These are phyloP conservation scores for Lamprologus callipterus DNA, from an alignment of 2,113 vertebrate genomes.

Conservation along the genomic window DNA sequence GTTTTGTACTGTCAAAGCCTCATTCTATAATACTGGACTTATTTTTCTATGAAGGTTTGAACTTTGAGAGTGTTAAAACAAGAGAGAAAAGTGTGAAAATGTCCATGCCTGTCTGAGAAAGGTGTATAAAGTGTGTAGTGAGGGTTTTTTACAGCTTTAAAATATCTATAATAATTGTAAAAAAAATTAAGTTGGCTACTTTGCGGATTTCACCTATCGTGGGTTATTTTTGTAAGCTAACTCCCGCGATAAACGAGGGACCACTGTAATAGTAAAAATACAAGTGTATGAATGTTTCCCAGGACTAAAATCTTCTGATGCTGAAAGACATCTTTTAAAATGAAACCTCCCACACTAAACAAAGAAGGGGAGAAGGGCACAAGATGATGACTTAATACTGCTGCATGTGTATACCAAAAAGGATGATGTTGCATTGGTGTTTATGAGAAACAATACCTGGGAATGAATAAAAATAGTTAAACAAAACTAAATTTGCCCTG, in stretches of 20 bases:
- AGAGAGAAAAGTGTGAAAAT: neutral
- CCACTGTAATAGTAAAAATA: neutral
- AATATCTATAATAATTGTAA: neutral
- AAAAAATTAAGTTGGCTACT: neutral
- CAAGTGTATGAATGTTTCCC: neutral
- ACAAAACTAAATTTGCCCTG: neutral
- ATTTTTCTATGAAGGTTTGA: neutral
- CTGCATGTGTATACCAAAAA: neutral
- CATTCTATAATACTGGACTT: neutral
- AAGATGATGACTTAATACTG: neutral
- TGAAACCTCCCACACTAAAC: neutral
- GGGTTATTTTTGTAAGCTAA: neutral
- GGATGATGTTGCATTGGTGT: neutral
- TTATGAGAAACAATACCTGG: neutral
- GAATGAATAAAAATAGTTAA: neutral
- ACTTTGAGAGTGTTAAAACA: neutral
- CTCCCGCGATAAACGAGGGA: neutral
- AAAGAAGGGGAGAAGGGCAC: neutral
- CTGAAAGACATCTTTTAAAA: neutral
- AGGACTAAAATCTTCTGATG: neutral
- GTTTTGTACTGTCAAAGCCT: neutral
- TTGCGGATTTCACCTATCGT: neutral
- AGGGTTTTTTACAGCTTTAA: neutral
- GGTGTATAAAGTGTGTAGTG: neutral
- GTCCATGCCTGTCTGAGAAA: neutral